Base-by-base conservation (phyloP, 2,113 vertebrate species). In the Istiophorus platypterus region DNA sequence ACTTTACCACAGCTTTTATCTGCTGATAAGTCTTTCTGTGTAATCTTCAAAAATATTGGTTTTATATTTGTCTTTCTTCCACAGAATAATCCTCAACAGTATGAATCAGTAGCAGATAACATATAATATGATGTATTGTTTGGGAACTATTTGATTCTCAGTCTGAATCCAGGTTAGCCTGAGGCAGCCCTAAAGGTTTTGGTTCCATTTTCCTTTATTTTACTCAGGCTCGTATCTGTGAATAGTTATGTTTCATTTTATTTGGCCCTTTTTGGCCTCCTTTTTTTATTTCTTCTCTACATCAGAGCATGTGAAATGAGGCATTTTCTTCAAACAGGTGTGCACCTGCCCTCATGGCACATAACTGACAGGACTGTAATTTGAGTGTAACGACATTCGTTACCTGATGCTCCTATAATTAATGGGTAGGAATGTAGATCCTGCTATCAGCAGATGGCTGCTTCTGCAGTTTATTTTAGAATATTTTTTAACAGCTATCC, bases 371-470 rank as follows among this genome's bases (percentile, higher is more conserved):
- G 77, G 49, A 76, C 57, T 81, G 56, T 90, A 86, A 92, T 91
- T 85, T 85, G 66, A 85, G 69, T 62, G 76, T 72, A 77, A 85
- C 47, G 80, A 61, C 58, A 66, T 71, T 87, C 83, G 88, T 85
- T 86, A 82, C 66, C 75, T 87, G 81, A 86, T 61, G 75, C 42
- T 76, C 70, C 64, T 83, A 74, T 87, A 87, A 88, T 92, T 89
- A 88, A 84, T 77, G 65, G 83, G 74, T 58, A 76, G 57, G 29
- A 61, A 85, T 66, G 5, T 56, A 57, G 64, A 78, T 47, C 24
- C 62, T 31, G 78, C 59, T 56, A 57, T 72, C 54, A 71, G 82
- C 82, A 88, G 73, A 88, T 86, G 78, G 70, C 58, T 80, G 57
- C 9, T 52, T 76, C 61, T 76, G 71, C 71, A 78, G 56, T 54